phyloP scores from a whole-genome alignment of 2,113 vertebrate species.

The Datnioides undecimradiatus region DNA sequence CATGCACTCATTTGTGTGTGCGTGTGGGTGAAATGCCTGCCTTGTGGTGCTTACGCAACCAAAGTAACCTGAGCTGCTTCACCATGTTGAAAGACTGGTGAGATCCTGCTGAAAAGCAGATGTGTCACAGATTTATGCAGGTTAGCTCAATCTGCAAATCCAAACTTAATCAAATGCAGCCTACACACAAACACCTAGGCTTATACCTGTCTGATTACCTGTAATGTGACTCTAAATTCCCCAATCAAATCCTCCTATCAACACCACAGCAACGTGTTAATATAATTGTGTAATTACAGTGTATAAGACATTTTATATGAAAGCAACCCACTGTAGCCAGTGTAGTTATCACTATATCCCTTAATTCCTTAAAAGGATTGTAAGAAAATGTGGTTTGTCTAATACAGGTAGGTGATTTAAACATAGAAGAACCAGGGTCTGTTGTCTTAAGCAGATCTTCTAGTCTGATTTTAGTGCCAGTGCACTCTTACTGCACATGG shows the following conservation, averaged over 20 bases:
- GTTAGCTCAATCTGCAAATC: constrained; percentile 10
- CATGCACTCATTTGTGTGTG: not conserved
- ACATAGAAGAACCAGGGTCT: not conserved
- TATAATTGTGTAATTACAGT: constrained; percentile 18
- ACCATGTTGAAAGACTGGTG: not conserved
- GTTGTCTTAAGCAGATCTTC: constrained; percentile 33
- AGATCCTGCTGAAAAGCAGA: constrained; percentile 34
- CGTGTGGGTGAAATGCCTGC: constrained; percentile 8
- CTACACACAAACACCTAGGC: not conserved
- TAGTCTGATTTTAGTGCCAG: constrained; percentile 1
- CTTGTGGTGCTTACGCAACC: constrained; percentile 50
- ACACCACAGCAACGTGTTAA: constrained; percentile 7
- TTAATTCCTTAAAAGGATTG: constrained; percentile 12
- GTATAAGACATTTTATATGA: not conserved
- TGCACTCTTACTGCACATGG: constrained; percentile 60
- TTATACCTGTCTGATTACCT: constrained; percentile 9
- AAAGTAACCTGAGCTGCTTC: constrained; percentile 53
- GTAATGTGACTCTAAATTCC: not conserved
- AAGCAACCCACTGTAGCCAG: constrained; percentile 9
- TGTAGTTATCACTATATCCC: constrained; percentile 1
- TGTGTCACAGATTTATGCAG: constrained; percentile 19
- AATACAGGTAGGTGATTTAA: constrained; percentile 1
- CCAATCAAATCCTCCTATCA: constrained; percentile 6
- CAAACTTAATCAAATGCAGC: constrained; percentile 4
- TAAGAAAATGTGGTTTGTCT: constrained; percentile 4